phyloP scores from a whole-genome alignment of 2,113 vertebrate species.

The Chunga burmeisteri region DNA sequence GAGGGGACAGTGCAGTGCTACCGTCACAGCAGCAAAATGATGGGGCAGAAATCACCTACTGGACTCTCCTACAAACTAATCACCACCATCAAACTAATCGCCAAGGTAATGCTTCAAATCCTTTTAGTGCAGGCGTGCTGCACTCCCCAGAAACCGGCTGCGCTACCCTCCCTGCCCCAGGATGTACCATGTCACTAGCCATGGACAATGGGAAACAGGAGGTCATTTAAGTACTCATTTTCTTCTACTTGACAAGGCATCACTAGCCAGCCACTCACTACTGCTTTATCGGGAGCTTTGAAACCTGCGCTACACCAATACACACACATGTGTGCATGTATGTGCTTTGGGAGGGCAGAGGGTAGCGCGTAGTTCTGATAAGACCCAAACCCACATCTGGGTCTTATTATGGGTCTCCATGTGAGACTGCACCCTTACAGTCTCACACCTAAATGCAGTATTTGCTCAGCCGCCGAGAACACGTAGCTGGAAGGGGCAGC shows the following conservation, averaged over 20 bases:
- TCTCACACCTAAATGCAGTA: not conserved
- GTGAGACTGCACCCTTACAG: not conserved
- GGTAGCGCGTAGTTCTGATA: not conserved
- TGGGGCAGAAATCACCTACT: not conserved
- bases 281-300: not conserved
- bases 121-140: not conserved
- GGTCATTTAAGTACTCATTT: not conserved
- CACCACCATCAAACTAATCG: not conserved
- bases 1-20: not conserved
- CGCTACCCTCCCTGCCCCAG: not conserved
- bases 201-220: conserved; percentile 3
- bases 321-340: fast-evolving
- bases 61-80: not conserved
- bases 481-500: not conserved
- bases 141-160: not conserved
- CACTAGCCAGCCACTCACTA: not conserved
- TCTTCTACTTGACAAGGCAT: not conserved
- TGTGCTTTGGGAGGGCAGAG: not conserved
- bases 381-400: not conserved
- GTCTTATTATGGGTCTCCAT: fast-evolving
- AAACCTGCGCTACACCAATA: not conserved
- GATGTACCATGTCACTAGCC: conserved; percentile 5
- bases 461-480: not conserved
- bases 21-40: not conserved
- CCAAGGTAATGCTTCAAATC: not conserved